A percentile compares a stretch with the other conserved stretches of the same genome.
These are phyloP conservation scores for Aphrocallistes beatrix DNA, from an alignment of 37 sponge, comb jelly and placozoan species.

Conservation along the genomic window DNA sequence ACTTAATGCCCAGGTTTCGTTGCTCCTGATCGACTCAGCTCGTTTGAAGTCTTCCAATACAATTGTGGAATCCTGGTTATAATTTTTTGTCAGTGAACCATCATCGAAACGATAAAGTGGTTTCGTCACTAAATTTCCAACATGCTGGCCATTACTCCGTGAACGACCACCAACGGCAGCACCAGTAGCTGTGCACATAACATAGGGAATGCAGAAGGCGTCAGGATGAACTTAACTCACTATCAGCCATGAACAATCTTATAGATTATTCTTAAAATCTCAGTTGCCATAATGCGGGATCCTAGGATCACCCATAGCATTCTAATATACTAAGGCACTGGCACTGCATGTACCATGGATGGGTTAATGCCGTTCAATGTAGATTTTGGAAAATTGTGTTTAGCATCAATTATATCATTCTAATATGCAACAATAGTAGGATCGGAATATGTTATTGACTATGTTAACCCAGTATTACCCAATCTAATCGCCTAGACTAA, in stretches of 20 bases:
- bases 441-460: too few relatives aligned
- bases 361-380: too few relatives aligned
- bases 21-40: not conserved
- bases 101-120: not conserved
- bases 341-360: too few relatives aligned
- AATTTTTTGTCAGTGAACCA: not conserved
- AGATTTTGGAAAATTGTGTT: too few relatives aligned
- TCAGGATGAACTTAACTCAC: not conserved
- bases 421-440: too few relatives aligned
- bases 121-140: not conserved
- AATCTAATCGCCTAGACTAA: too few relatives aligned
- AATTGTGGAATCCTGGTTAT: not conserved
- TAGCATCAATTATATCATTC: too few relatives aligned
- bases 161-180: constrained; percentile 5
- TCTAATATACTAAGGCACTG: too few relatives aligned
- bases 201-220: constrained; percentile 15
- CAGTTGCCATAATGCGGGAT: too few relatives aligned
- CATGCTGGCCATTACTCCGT: not conserved
- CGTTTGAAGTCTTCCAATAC: not conserved
- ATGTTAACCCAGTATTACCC: too few relatives aligned
- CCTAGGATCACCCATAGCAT: too few relatives aligned
- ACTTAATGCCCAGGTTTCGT: not conserved
- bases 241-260: not conserved
- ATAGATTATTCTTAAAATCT: too few relatives aligned
- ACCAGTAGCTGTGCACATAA: constrained; percentile 7